Evolutionary conservation across 1,140 invertebrate species (phyloP), one percentile per base, ranked within the genome.

Genomic region (Drosophila nasuta): DNA sequence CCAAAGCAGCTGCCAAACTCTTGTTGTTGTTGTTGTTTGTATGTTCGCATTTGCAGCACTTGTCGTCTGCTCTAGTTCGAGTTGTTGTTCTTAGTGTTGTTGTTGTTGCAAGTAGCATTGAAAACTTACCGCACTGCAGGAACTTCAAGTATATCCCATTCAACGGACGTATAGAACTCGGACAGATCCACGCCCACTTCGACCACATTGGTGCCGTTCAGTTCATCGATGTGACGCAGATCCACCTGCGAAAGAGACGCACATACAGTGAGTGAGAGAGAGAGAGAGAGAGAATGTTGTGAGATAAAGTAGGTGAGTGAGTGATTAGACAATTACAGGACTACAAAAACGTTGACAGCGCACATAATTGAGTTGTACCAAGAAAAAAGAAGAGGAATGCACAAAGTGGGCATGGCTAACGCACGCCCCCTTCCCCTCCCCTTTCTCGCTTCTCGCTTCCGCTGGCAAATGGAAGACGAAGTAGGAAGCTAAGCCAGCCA

Each of bases 101-200:
- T 30, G 43, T 3, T 41, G 35, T 28, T 59, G 17, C 13, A 25
- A 30, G 28, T 20, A 59, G 38, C 11, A 41, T 51, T 41, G 45
- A 45, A 73, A 75, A 93, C 92, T 94, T 93, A 97, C 96, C 96
- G 95, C 66, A 97, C 96, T 79, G 97, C 97, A 33, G 98, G 98
- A 79, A 99, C 98, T 93, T 97, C 96, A 66, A 99, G 95, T 88
- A 99, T 98, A 93, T 99, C 98, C 98, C 98, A 99, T 93, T 99
- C 98, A 15, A 99, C 98, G 66, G 97, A 98, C 89, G 97, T 96
- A 93, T 98, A 98, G 94, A 98, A 98, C 93, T 98, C 97, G 49
- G 96, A 97, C 79, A 98, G 94, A 94, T 98, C 97, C 43, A 98
- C 97, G 59, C 97, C 98, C 78, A 97, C 96, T 52, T 97, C 95